Evolutionary conservation across 2,888 invertebrate genomes (phyloP).

Genomic region (Drosophila bunnanda): DNA sequence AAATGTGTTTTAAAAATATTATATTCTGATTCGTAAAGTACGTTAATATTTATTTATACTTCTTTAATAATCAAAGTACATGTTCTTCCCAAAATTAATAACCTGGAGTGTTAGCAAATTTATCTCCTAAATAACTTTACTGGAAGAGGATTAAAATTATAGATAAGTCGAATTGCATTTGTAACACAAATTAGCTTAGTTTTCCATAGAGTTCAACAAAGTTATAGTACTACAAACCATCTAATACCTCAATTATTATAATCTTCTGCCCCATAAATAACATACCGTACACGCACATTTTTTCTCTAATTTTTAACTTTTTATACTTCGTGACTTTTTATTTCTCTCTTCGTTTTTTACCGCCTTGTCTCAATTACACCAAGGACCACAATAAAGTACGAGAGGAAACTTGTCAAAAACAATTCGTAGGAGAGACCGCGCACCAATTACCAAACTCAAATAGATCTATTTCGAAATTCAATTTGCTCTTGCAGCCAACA

Average conservation of each 20-base stretch:
- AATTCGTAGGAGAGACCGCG: slow-evolving; percentile 48
- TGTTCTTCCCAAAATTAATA: background rate
- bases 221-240: background rate
- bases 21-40: background rate
- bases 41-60: background rate
- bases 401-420: slow-evolving; percentile 46
- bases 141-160: background rate
- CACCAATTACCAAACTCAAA: slow-evolving; percentile 62
- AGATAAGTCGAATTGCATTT: background rate
- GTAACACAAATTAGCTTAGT: background rate
- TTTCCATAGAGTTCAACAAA: background rate
- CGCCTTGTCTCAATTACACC: slow-evolving; percentile 23
- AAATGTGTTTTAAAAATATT: background rate
- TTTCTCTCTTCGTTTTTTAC: background rate
- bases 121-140: background rate
- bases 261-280: too few relatives aligned
- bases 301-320: background rate
- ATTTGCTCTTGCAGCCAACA: slow-evolving; percentile 53
- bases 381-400: slow-evolving; percentile 39
- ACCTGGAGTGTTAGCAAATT: background rate
- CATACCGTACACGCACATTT: background rate
- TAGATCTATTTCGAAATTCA: slow-evolving; percentile 62
- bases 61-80: background rate
- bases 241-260: background rate
- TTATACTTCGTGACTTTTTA: background rate